Evolutionary conservation across 2,888 invertebrate species (phyloP), one percentile per base, ranked within the genome.

Genomic region (Caenorhabditis becei): DNA sequence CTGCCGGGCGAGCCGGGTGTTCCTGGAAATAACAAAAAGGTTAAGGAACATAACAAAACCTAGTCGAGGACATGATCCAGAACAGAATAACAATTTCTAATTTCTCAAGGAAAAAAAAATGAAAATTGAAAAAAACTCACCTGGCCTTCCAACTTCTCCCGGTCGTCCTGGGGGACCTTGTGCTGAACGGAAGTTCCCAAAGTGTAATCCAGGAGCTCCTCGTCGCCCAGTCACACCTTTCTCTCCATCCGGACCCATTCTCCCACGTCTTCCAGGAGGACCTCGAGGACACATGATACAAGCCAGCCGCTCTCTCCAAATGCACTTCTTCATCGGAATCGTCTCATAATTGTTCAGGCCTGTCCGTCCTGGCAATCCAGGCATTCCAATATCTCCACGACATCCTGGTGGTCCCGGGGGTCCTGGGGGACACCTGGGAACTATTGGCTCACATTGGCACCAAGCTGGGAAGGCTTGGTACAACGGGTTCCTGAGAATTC

Each of bases 271-370:
- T 61, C 83, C 83, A 4, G 83, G 78, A 3, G 83, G 83, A 1
- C 83, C 83, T 37, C 80, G 56, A 11, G 83, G 83, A 28, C 83
- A 83, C 47, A 75, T 65, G 11, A 83, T 67, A 28, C 83, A 83
- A 0, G 70, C 70, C 23, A 65, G 16, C 32, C 65, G 2, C 41
- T 70, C 65, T 32, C 65, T 37, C 35, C 23, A 75, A 23, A 66
- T 35, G n/a, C 78, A 78, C 54, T 69, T 78, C 18, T 69, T 71
- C 7, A 23, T 24, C 1, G 70, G 65, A 4, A 78, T 18, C 1
- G 78, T 78, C 24, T 78, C 78, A 23, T n/a, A 78, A 32, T 71
- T 78, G 54, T 78, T 37, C 1, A 69, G 26, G 26, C 83, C 83
- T 3, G 78, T 53, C 32, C 65, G 18, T 49, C 83, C 83, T 1